A percentile compares a stretch with the other conserved stretches of the same genome.
Conservation (phyloP, 2,888 invertebrate genomes). For the Drosophila emarginata region DNA sequence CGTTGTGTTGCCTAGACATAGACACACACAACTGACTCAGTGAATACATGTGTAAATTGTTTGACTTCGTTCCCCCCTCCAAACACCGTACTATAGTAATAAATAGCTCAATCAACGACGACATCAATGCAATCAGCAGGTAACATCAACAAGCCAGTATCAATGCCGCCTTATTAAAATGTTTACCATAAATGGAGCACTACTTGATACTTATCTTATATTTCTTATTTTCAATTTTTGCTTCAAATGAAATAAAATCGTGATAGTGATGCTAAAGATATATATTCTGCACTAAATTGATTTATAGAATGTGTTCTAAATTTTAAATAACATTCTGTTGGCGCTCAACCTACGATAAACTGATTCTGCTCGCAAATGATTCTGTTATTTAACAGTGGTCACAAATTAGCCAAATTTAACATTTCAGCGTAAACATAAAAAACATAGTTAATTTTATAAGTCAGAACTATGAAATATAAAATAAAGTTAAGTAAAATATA, state of each 20-base stretch:
- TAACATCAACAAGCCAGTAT: constrained; percentile 26
- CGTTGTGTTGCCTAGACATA: background rate
- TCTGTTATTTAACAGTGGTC: background rate
- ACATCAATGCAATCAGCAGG: constrained; percentile 29
- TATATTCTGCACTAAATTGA: background rate
- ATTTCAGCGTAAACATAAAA: too few relatives aligned
- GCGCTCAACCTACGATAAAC: background rate
- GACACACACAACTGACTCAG: background rate
- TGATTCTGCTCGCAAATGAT: background rate
- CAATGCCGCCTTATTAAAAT: constrained; percentile 22
- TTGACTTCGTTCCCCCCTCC: background rate
- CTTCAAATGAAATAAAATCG: background rate
- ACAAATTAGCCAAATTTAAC: background rate
- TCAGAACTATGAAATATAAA: too few relatives aligned
- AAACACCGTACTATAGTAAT: constrained; percentile 23
- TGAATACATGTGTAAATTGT: background rate
- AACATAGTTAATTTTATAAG: too few relatives aligned
- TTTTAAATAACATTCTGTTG: background rate
- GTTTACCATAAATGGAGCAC: background rate
- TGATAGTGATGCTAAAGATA: background rate
- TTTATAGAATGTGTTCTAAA: background rate
- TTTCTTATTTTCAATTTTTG: background rate
- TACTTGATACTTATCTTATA: constrained; percentile 4
- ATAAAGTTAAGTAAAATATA: too few relatives aligned
- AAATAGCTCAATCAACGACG: constrained; percentile 46